Percentiles rank a stretch among this genome's conserved stretches.
Conservation (phyloP, 1,140 invertebrate species). For the Argopecten irradians region DNA sequence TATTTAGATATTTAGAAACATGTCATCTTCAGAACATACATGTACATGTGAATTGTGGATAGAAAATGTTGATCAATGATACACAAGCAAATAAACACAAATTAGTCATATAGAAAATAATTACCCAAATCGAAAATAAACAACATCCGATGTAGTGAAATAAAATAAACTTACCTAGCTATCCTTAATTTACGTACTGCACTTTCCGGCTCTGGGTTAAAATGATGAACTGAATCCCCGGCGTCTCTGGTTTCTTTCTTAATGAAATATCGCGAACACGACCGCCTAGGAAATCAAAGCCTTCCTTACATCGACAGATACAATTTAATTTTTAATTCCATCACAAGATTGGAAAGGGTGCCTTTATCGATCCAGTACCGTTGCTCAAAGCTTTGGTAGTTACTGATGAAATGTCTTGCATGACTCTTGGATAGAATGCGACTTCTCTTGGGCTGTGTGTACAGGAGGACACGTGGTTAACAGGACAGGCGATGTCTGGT, state of each 20-base stretch:
- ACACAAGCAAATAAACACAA: no score
- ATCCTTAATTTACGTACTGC: no score
- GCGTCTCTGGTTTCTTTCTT: not conserved
- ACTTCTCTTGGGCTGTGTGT: not conserved
- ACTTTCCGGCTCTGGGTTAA: no score
- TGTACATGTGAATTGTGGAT: no score
- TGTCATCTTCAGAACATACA: no score
- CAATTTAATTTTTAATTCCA: slow-evolving; percentile 19
- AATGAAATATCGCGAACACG: not conserved
- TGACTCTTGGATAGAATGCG: not conserved
- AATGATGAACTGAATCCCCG: not conserved
- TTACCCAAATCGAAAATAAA: no score
- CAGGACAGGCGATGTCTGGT: not conserved
- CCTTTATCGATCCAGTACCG: not conserved
- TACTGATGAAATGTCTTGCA: slow-evolving; percentile 1
- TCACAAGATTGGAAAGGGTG: not conserved
- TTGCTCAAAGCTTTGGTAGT: not conserved
- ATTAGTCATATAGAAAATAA: no score
- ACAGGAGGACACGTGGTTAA: not conserved
- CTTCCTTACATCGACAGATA: not conserved
- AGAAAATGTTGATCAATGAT: no score
- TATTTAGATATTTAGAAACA: no score
- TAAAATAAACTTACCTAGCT: no score
- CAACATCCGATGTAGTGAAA: no score
- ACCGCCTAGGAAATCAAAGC: not conserved